These are phyloP conservation scores for Hexactinellida sp. DNA, from an alignment of 37 sponge, comb jelly and placozoan species.

Conservation along the genomic window DNA sequence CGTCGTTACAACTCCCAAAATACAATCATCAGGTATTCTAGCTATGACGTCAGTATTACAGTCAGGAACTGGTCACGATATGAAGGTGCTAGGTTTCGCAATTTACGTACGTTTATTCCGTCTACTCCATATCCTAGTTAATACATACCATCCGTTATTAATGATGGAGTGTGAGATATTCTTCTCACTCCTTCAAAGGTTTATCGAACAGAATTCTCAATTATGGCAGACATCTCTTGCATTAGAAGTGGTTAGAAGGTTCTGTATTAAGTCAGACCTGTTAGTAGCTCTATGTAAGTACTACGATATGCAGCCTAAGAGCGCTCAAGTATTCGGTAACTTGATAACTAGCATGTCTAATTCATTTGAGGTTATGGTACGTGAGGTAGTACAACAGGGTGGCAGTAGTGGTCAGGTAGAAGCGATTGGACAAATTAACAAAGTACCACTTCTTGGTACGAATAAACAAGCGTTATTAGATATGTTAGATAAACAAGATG, in stretches of 20 bases:
- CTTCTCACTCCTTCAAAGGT: constrained; percentile 78
- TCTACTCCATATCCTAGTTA: constrained; percentile 58
- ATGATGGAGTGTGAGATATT: constrained; percentile 97
- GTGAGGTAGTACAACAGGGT: neutral
- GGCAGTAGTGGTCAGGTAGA: neutral
- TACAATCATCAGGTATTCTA: constrained; percentile 13
- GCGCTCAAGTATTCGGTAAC: constrained; percentile 70
- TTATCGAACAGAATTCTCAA: constrained; percentile 78
- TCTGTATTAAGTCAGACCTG: constrained; percentile 41
- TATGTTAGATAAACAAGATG: neutral
- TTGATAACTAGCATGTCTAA: constrained; percentile 29
- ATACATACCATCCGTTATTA: constrained; percentile 48
- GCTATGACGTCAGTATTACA: constrained; percentile 16
- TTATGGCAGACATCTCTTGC: constrained; percentile 88
- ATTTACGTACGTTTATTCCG: constrained; percentile 63
- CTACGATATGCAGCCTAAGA: constrained; percentile 91
- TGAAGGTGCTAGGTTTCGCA: constrained; percentile 42
- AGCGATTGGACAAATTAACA: neutral
- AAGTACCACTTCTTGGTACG: neutral
- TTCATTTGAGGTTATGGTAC: neutral
- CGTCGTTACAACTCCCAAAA: constrained; percentile 36
- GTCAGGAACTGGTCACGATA: constrained; percentile 38
- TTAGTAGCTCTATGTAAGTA: constrained; percentile 42
- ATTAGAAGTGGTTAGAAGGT: constrained; percentile 66
- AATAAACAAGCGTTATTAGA: neutral